Evolutionary conservation across 2,113 vertebrate species (phyloP).

Genomic region (Anoura caudifer): DNA sequence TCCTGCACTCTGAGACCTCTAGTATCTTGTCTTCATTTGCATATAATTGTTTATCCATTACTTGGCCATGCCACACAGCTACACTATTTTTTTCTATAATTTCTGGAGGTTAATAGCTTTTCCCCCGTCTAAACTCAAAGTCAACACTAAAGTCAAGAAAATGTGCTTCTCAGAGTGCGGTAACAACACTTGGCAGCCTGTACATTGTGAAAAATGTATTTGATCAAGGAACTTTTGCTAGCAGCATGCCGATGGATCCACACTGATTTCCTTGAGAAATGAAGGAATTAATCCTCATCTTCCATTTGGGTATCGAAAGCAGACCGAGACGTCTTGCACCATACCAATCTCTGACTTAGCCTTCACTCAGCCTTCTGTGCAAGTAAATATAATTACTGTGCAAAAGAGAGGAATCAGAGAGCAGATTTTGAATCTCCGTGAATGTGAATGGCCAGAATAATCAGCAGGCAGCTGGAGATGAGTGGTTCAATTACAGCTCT

Average conservation of each 20-base stretch:
- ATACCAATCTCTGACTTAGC: constrained; percentile 50
- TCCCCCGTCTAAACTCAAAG: constrained; percentile 75
- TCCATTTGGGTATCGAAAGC: constrained; percentile 29
- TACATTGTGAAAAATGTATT: constrained; percentile 74
- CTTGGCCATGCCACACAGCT: constrained; percentile 61
- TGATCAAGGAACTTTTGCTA: constrained; percentile 70
- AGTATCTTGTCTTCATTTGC: constrained; percentile 77
- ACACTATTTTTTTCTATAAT: constrained; percentile 71
- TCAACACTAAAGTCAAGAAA: constrained; percentile 76
- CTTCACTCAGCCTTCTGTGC: constrained; percentile 37
- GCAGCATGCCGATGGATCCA: constrained; percentile 52
- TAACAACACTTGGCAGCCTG: constrained; percentile 70
- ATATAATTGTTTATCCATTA: constrained; percentile 80
- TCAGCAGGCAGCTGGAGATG: constrained; percentile 47
- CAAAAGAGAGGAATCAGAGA: constrained; percentile 40
- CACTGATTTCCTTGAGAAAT: constrained; percentile 60
- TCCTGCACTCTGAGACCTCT: constrained; percentile 75
- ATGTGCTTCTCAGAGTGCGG: constrained; percentile 59
- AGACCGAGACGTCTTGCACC: constrained; percentile 27
- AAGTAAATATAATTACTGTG: constrained; percentile 60
- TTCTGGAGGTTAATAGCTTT: constrained; percentile 79
- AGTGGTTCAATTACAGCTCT: not conserved
- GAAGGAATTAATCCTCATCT: constrained; percentile 58
- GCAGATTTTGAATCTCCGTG: constrained; percentile 37
- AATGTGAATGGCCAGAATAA: constrained; percentile 29